phyloP scores from a whole-genome alignment of 2,797 vertebrate species.

The Hapalemur alaotrensis region DNA sequence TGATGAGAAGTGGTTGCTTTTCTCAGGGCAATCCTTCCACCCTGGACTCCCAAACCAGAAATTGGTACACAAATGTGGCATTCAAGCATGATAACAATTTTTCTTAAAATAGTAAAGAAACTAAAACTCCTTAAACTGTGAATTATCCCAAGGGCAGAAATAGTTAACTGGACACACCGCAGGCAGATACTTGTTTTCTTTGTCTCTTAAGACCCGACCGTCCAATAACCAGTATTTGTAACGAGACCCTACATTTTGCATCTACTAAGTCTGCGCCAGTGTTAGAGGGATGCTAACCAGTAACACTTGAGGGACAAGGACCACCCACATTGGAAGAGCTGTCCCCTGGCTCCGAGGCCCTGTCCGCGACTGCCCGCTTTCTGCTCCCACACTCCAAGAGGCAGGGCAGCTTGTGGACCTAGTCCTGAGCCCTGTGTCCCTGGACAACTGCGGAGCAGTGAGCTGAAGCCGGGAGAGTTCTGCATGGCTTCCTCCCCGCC shows the following conservation, averaged over 20 bases:
- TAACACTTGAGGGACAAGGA: neutral
- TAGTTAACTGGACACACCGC: fast-evolving
- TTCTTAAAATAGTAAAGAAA: neutral
- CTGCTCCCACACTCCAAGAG: neutral
- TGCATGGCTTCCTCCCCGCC: neutral
- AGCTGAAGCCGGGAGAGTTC: too few species aligned
- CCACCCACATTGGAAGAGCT: neutral
- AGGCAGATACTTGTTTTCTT: neutral
- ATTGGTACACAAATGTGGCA: neutral
- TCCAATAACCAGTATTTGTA: neutral
- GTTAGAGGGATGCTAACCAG: neutral
- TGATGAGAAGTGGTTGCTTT: neutral
- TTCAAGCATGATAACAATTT: neutral
- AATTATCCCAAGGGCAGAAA: neutral
- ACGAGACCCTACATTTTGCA: fast-evolving
- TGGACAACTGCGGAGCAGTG: fast-evolving
- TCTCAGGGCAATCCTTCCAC: neutral
- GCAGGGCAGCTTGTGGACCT: fast-evolving
- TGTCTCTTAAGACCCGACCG: neutral
- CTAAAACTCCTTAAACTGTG: neutral
- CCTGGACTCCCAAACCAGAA: neutral
- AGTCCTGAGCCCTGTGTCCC: neutral
- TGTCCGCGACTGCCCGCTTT: fast-evolving
- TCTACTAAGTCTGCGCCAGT: fast-evolving
- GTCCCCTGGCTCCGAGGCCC: neutral